Evolutionary conservation across 2,888 invertebrate genomes (phyloP), one percentile per base, ranked within the genome.

Genomic region (Cheilosia vernalis): DNA sequence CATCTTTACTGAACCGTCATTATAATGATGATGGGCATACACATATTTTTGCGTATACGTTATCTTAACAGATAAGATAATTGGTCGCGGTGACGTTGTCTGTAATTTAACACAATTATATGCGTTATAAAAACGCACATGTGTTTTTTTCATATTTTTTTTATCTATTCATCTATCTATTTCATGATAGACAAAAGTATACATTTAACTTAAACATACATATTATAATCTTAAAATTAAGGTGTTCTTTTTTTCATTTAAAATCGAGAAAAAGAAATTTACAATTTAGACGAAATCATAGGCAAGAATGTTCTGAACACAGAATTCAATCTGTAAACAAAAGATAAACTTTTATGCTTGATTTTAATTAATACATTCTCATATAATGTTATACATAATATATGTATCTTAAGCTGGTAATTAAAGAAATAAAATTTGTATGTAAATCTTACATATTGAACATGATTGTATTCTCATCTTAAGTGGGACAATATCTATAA

Each of bases 391-490:
- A 56, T 51, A 67, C 37, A 37, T 37, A 58, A 56, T 51, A 67
- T 13, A 37, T 37, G 53, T 63, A 33, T 63, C 40, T 63, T 67
- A 80, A 80, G 66, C 19, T 37, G 69, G 60, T 61, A 56, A 53
- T 53, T 66, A 44, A 27, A 49, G 51, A 56, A 69, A 58, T 47
- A 42, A 51, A 64, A 17, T 47, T 49, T 70, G 10, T 53, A 44
- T 76, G 81, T 81, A 69, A 69, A 51, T 51, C 70, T 70, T 64
- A 64, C 60, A 56, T 47, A 69, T 56, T 56, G 21, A 24, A 70
- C 63, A 37, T 24, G 37, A 77, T 61, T 82, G 82, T 82, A 82
- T 72, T 82, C 60, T 53, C 78, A 70, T 53, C 24, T 64, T 58
- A 56, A 70, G 70, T 66, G 78, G 82, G 64, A 44, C 64, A 72